phyloP scores from a whole-genome alignment of 1,140 invertebrate species.

The Anastrepha ludens region DNA sequence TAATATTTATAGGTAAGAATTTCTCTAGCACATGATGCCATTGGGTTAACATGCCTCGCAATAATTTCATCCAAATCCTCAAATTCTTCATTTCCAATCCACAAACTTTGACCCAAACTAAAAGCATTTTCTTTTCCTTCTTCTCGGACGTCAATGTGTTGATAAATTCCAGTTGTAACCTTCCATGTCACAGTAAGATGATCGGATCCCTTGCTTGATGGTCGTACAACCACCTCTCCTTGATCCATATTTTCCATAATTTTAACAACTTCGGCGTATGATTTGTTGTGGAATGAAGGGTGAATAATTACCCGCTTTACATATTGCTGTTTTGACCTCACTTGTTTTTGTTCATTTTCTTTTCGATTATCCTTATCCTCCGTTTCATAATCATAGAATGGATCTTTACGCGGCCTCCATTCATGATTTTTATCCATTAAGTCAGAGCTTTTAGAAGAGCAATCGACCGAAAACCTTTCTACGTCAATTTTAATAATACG shows the following conservation, averaged over 20 bases:
- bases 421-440: conserved; percentile 92
- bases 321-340: conserved; percentile 85
- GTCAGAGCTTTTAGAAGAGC: conserved; percentile 95
- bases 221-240: conserved; percentile 96
- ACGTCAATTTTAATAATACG: conserved; percentile 97
- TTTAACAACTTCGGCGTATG: conserved; percentile 93
- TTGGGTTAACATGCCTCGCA: conserved; percentile 95
- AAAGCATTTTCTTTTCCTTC: conserved; percentile 98
- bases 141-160: conserved; percentile 97
- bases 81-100: conserved; percentile 93
- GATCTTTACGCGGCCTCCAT: conserved; percentile 92
- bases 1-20: conserved; percentile 95
- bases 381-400: conserved; percentile 92
- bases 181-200: conserved; percentile 99
- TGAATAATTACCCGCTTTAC: conserved; percentile 98
- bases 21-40: conserved; percentile 94
- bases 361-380: conserved; percentile 88
- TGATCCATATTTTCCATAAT: conserved; percentile 94
- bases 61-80: conserved; percentile 99
- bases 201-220: conserved; percentile 96
- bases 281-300: conserved; percentile 97
- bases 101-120: conserved; percentile 89
- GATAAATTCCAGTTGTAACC: conserved; percentile 93
- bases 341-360: conserved; percentile 88
- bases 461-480: conserved; percentile 94